Evolutionary conservation across 2,888 invertebrate genomes (phyloP), one percentile per base, ranked within the genome.

Genomic region (Trichopoda pennipes): DNA sequence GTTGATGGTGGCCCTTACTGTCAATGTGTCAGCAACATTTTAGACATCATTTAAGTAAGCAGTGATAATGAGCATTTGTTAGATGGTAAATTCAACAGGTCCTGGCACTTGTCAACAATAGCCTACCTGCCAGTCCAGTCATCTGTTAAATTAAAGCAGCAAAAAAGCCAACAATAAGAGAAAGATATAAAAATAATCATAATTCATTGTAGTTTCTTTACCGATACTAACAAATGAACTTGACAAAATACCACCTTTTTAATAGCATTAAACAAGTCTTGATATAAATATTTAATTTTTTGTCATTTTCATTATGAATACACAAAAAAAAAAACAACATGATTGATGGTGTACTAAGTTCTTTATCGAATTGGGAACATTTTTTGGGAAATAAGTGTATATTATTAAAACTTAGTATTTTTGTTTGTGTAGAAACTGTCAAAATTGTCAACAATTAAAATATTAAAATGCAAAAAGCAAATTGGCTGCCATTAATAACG

Each of bases 1-100:
- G 58, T 70, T 80, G 84, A 77, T 82, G 86, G 86, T 85, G 86
- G 85, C 81, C 84, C 72, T 47, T 73, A 84, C 77, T 86, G 86
- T 85, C 85, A 85, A 84, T 81, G 84, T 85, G 85, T 85, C 85
- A 84, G 84, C 84, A 81, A 76, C 63, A 77, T 74, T 83, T 80
- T 74, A 75, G 75, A 76, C 79, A 83, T 77, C 74, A 74, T 78
- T 83, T 77, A 76, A 80, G 44, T 77, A 76, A 80, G 44, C 80
- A 74, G 84, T 72, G 84, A 84, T 86, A 86, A 86, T 86, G 85
- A 85, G 85, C 82, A 83, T 70, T 77, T 76, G 84, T 77, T 79
- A 81, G 80, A 74, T 70, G 58, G 28, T 74, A 53, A 64, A 69
- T 68, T 76, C 83, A 84, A 75, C 84, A 84, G 68, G 82, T 79